Base-by-base conservation (phyloP, 1,140 invertebrate genomes). In the Amphibalanus amphitrite region DNA sequence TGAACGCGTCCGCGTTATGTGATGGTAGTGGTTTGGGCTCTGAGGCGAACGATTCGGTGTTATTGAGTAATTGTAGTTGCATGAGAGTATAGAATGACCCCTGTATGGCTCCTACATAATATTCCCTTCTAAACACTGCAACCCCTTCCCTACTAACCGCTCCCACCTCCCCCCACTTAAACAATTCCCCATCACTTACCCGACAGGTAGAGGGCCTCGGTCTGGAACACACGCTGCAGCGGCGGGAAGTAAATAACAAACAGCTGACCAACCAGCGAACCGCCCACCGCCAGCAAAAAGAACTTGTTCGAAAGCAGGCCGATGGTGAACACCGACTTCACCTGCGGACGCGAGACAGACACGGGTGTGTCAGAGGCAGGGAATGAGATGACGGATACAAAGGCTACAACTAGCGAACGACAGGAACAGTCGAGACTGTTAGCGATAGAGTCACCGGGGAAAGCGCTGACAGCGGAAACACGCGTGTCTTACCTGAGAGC, bases 231-330 rank as follows among this genome's bases (percentile, higher is more conserved):
- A 77, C 86, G 86, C 82, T 99, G 97, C 40, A 99, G 82, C 13
- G 95, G 95, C 71, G 93, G 91, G 79, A 95, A 93, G 81, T 98
- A 99, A 69, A 99, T 93, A 71, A 99, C 97, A 69, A 97, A 79
- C 81, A 98, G 85, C 83, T 99, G 96, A 28, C 96, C 96, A 71
- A 98, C 83, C 23, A 99, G 85, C 33, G 96, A 98, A 33, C 93
- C 86, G 28, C 87, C 87, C 28, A 99, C 95, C 65, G 97, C 94
- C 38, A 95, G 78, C 74, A 98, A 83, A 82, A 99, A 98, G 88
- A 96, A 92, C 79, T 87, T 86, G 81, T 99, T 99, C 64, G 88
- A 89, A 76, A 93, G 90, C 15, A 98, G 81, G 29, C 96, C 95
- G 76, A 95, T 91, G 65, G 79, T 78, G 72, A 85, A 83, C 26